Evolutionary conservation across 2,797 vertebrate species (phyloP).

Genomic region (Myripristis murdjan): DNA sequence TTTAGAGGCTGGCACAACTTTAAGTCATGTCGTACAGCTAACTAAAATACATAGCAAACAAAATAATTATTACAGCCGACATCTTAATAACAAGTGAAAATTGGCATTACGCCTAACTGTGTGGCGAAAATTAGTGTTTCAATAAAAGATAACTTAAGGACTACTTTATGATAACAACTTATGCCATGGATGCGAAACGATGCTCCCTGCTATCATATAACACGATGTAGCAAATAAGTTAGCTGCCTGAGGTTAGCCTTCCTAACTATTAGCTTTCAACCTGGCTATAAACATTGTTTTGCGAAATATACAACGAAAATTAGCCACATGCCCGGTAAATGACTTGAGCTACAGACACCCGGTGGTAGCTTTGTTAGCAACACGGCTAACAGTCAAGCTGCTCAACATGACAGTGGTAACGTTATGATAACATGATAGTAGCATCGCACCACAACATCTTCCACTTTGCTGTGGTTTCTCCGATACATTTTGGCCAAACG

Average conservation of each 20-base stretch:
- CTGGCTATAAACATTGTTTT: fast-evolving
- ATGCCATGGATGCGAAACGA: too few species aligned
- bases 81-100: too few species aligned
- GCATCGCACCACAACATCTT: constrained; percentile 13
- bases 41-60: too few species aligned
- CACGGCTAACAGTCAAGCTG: not conserved
- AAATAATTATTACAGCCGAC: too few species aligned
- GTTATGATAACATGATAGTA: constrained; percentile 1
- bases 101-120: too few species aligned
- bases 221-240: not conserved
- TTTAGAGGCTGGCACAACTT: too few species aligned
- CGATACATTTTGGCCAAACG: constrained; percentile 8
- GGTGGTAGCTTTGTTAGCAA: constrained; percentile 11
- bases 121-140: too few species aligned
- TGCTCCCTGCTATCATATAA: not conserved
- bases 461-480: not conserved
- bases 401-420: too few species aligned
- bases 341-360: not conserved
- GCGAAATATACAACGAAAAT: not conserved
- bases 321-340: not conserved
- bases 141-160: too few species aligned
- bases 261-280: not conserved
- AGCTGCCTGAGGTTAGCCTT: not conserved
- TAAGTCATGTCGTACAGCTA: not conserved
- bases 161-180: too few species aligned